Percentiles rank a stretch among this genome's conserved stretches.
Conservation (phyloP, 2,113 vertebrate species). For the Pteropus alecto region DNA sequence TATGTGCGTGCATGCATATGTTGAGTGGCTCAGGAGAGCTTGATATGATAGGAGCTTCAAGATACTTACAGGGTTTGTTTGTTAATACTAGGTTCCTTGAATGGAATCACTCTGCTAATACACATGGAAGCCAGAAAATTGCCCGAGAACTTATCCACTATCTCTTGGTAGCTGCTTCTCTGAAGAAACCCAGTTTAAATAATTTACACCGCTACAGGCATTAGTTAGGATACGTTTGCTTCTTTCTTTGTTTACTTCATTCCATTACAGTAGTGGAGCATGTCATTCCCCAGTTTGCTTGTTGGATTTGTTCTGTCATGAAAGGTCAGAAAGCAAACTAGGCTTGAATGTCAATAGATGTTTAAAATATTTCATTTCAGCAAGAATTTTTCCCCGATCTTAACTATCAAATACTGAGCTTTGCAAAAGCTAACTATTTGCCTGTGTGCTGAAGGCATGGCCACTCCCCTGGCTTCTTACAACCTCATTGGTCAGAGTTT, state of each 20-base stretch:
- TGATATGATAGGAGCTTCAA: background rate
- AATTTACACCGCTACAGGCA: background rate
- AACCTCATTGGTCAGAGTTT: background rate
- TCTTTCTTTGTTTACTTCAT: conserved; percentile 53
- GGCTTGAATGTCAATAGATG: conserved; percentile 70
- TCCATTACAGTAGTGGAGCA: conserved; percentile 19
- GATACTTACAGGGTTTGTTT: background rate
- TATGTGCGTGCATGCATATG: background rate
- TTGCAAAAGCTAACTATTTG: conserved; percentile 57
- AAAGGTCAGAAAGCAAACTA: conserved; percentile 73
- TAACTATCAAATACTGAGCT: conserved; percentile 46
- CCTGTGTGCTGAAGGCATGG: background rate
- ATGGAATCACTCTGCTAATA: background rate
- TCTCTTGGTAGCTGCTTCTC: background rate
- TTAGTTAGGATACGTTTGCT: conserved; percentile 39
- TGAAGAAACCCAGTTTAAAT: background rate
- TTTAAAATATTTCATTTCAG: conserved; percentile 64
- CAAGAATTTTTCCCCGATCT: background rate
- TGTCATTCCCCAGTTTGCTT: conserved; percentile 52
- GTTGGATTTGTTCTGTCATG: conserved; percentile 71
- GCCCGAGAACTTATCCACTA: background rate
- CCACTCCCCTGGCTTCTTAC: background rate
- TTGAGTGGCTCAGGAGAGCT: background rate
- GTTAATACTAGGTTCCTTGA: background rate
- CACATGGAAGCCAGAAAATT: background rate